Evolutionary conservation across 2,113 vertebrate species (phyloP).

Genomic region (Eleginops maclovinus): DNA sequence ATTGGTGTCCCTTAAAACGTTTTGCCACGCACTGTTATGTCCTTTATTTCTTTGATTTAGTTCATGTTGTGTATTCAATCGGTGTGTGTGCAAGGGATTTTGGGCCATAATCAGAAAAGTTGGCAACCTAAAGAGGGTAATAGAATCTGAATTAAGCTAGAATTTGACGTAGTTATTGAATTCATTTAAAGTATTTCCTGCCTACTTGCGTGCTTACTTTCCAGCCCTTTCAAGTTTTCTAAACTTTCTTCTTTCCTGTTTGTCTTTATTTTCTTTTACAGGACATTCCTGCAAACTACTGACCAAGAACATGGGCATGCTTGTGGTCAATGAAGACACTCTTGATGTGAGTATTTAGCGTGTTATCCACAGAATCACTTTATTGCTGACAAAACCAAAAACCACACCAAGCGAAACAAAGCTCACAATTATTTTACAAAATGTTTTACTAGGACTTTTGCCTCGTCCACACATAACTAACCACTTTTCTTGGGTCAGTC

Average conservation of each 20-base stretch:
- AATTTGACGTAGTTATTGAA: not conserved
- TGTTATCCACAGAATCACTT: not conserved
- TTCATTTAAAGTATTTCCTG: not conserved
- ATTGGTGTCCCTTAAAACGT: constrained; percentile 43
- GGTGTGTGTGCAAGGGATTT: not conserved
- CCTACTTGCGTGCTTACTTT: not conserved
- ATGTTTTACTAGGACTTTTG: not conserved
- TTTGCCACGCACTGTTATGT: not conserved
- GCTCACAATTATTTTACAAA: not conserved
- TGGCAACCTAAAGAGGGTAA: not conserved
- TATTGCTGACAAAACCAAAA: constrained; percentile 3
- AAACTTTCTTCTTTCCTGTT: constrained; percentile 1
- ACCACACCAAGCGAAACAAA: not conserved
- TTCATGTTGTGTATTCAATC: not conserved
- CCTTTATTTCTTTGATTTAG: not conserved
- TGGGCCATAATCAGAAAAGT: too few species aligned
- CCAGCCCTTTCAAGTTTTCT: not conserved
- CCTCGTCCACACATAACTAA: not conserved
- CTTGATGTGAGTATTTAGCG: constrained; percentile 91
- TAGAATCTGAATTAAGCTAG: too few species aligned
- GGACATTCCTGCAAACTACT: constrained; percentile 98
- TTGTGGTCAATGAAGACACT: constrained; percentile 96
- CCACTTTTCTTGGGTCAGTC: not conserved
- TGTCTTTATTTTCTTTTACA: constrained; percentile 67
- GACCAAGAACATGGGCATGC: constrained; percentile 97